These are phyloP conservation scores for Chydorus sphaericus DNA, from an alignment of 2,888 invertebrate genomes.

Conservation along the genomic window DNA sequence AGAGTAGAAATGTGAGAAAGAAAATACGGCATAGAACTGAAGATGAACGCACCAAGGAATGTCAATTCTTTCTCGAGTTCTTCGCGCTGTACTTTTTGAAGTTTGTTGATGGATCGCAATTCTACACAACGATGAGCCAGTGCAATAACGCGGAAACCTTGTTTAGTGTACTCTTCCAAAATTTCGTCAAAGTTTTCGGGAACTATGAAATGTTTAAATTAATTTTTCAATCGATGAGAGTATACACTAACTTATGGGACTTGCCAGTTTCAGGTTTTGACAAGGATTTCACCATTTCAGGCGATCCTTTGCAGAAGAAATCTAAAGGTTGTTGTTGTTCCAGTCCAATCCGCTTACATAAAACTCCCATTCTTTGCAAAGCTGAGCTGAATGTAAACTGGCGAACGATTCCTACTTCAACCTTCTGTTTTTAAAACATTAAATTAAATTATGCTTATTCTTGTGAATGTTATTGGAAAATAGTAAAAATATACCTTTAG, in stretches of 20 bases:
- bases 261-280: constrained; percentile 52
- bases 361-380: constrained; percentile 79
- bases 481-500: too few species aligned
- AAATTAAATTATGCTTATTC: background rate
- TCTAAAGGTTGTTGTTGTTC: constrained; percentile 57
- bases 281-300: constrained; percentile 73
- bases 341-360: constrained; percentile 57
- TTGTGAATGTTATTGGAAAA: too few species aligned
- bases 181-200: constrained; percentile 63
- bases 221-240: background rate
- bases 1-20: background rate
- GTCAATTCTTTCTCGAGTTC: constrained; percentile 63
- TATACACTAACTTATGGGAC: constrained; percentile 13
- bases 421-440: background rate
- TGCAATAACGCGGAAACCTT: constrained; percentile 86
- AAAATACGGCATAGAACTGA: background rate
- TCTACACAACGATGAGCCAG: constrained; percentile 44
- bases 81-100: constrained; percentile 58
- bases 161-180: constrained; percentile 71
- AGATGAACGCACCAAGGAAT: constrained; percentile 46
- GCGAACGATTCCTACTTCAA: constrained; percentile 56
- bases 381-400: constrained; percentile 78
- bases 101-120: constrained; percentile 21
- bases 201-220: constrained; percentile 34
- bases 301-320: constrained; percentile 82